Conservation (phyloP, 2,888 invertebrate genomes). For the Pterobdella sp. region DNA sequence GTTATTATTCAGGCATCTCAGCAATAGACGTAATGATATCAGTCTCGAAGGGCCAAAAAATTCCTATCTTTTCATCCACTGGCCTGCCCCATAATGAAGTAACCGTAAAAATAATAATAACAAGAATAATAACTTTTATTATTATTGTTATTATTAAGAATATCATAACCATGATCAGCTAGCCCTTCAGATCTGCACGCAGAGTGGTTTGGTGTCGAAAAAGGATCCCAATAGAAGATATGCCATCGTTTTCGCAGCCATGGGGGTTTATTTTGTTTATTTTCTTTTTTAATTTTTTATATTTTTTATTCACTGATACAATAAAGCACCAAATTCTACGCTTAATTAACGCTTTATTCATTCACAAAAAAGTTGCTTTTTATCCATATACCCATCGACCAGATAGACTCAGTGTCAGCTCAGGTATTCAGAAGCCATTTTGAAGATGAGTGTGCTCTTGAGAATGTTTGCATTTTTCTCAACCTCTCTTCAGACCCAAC, state of each 20-base stretch:
- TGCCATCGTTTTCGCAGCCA: constrained; percentile 99
- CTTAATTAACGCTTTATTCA: no score
- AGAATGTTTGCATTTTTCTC: constrained; percentile 97
- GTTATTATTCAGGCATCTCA: constrained; percentile 60
- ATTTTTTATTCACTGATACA: no score
- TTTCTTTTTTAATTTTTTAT: neutral
- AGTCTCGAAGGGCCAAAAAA: constrained; percentile 98
- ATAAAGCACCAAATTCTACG: no score
- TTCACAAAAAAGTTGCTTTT: no score
- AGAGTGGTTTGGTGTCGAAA: constrained; percentile 90
- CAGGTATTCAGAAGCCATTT: constrained; percentile 92
- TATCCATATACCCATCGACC: no score
- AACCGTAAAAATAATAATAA: constrained; percentile 25
- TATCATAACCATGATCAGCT: constrained; percentile 57
- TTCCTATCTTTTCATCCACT: constrained; percentile 98
- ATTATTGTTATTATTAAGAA: neutral
- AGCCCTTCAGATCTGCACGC: constrained; percentile 98
- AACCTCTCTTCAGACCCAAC: constrained; percentile 99
- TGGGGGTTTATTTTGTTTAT: constrained; percentile 69
- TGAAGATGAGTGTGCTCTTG: constrained; percentile 85
- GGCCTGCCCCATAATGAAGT: constrained; percentile 96
- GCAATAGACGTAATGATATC: constrained; percentile 99
- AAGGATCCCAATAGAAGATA: constrained; percentile 94
- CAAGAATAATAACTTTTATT: neutral
- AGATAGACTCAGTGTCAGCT: constrained; percentile 76